These are phyloP conservation scores for Cinclus cinclus DNA, from an alignment of 2,113 vertebrate species.

Conservation along the genomic window DNA sequence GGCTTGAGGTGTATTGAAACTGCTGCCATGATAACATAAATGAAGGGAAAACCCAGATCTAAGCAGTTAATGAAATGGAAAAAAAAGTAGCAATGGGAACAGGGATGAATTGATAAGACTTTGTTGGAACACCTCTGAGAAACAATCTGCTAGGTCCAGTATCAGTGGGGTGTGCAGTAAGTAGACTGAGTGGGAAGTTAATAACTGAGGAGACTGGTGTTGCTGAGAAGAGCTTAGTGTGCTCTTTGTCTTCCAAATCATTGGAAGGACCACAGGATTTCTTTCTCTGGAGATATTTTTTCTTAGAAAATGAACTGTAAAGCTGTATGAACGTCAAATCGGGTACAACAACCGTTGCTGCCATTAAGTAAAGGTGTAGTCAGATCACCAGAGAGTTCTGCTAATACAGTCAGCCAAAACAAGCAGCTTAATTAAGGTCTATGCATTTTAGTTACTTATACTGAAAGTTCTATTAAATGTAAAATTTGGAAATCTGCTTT, in stretches of 20 bases:
- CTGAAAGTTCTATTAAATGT: neutral
- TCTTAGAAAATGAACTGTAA: neutral
- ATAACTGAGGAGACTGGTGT: neutral
- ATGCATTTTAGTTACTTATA: neutral
- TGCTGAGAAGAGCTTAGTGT: neutral
- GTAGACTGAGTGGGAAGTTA: constrained; percentile 18
- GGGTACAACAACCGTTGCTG: neutral
- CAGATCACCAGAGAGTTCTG: neutral
- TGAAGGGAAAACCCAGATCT: neutral
- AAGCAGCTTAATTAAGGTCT: constrained; percentile 5
- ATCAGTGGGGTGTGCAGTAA: constrained; percentile 4
- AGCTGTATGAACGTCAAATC: neutral
- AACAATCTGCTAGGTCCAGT: neutral
- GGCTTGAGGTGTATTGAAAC: neutral
- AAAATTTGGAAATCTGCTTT: neutral
- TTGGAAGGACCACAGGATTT: neutral
- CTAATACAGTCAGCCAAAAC: neutral
- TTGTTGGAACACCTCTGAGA: neutral
- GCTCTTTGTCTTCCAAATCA: neutral
- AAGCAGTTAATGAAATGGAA: neutral
- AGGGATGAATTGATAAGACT: neutral
- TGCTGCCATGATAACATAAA: neutral
- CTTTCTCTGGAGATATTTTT: neutral
- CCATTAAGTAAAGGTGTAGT: neutral
- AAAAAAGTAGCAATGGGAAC: neutral